Evolutionary conservation across 2,113 vertebrate species (phyloP), one percentile per base, ranked within the genome.

Genomic region (Pitta sordida): DNA sequence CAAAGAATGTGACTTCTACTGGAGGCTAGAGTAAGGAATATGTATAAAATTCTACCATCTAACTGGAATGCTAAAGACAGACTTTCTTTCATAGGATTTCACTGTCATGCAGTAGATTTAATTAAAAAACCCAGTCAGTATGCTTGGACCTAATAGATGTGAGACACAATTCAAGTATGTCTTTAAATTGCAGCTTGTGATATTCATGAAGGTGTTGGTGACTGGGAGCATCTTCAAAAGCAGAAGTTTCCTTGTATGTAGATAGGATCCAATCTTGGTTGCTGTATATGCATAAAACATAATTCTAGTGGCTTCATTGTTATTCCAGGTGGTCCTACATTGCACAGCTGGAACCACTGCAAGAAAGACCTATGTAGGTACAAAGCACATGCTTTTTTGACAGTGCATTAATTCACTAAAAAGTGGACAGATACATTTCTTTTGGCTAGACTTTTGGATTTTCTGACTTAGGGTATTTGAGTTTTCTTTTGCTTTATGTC

Each of bases 1-100:
- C 27, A 76, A 94, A 95, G 63, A 96, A 96, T 96, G 86, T 83
- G 53, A 94, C 93, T 95, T 96, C 83, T 86, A 44, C 70, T 81
- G 71, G 86, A 91, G 83, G 93, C 86, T 96, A 49, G 74, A 87
- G 52, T 53, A 88, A 94, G 58, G 53, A 86, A 86, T 84, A 71
- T 0, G 1, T 44, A 71, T 70, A 92, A 58, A 89, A 73, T 70
- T 55, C 73, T 93, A 34, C 83, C 68, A 87, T 87, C 84, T 71
- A 64, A 86, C 49, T 59, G 71, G 70, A 95, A 73, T 83, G 89
- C 86, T 88, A 51, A 26, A 82, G 78, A 52, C 68, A 77, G 60
- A n/a, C 22, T 74, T 83, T 89, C 65, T 86, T 88, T 87, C 94
- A 88, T 48, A 91, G 87, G 23, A 36, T 78, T 91, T 90, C 73